Evolutionary conservation across 2,797 vertebrate species (phyloP).

Genomic region (Schizopygopsis pylzovi): DNA sequence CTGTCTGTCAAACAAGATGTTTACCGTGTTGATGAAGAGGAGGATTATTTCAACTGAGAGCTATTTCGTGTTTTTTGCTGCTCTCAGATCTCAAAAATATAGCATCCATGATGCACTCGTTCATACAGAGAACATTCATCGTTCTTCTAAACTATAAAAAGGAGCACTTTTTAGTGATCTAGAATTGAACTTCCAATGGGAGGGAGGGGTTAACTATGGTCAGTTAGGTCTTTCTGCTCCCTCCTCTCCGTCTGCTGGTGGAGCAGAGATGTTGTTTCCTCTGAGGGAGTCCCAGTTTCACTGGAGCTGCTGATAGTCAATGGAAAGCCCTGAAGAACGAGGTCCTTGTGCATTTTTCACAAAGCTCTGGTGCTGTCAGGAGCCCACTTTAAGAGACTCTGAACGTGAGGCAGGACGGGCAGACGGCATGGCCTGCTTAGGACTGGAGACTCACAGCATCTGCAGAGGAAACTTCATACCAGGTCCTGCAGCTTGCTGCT

Average conservation of each 20-base stretch:
- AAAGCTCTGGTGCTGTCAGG: slow-evolving; percentile 29
- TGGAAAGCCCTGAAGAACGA: slow-evolving; percentile 27
- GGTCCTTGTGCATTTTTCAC: slow-evolving; percentile 2
- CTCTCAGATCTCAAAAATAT: neutral
- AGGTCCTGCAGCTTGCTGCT: slow-evolving; percentile 57
- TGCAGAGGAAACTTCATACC: slow-evolving; percentile 58
- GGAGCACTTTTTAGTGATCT: neutral
- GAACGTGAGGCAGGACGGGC: neutral
- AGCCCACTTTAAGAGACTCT: neutral
- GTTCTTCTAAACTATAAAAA: neutral
- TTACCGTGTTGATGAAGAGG: slow-evolving; percentile 4
- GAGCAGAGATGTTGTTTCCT: slow-evolving; percentile 18
- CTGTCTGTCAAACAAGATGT: slow-evolving; percentile 26
- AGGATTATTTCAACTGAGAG: neutral
- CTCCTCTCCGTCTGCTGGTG: slow-evolving; percentile 50
- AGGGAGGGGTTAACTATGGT: slow-evolving; percentile 47
- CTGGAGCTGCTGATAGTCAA: slow-evolving; percentile 29
- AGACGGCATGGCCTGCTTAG: slow-evolving; percentile 62
- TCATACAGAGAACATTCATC: neutral
- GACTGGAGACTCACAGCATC: slow-evolving; percentile 59
- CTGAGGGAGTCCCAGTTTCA: slow-evolving; percentile 26
- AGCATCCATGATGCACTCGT: neutral
- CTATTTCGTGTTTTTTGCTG: neutral
- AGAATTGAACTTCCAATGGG: neutral
- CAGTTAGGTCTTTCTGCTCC: slow-evolving; percentile 26